Base-by-base conservation (phyloP, 2,797 vertebrate species). In the Phrynocephalus guinanensis region DNA sequence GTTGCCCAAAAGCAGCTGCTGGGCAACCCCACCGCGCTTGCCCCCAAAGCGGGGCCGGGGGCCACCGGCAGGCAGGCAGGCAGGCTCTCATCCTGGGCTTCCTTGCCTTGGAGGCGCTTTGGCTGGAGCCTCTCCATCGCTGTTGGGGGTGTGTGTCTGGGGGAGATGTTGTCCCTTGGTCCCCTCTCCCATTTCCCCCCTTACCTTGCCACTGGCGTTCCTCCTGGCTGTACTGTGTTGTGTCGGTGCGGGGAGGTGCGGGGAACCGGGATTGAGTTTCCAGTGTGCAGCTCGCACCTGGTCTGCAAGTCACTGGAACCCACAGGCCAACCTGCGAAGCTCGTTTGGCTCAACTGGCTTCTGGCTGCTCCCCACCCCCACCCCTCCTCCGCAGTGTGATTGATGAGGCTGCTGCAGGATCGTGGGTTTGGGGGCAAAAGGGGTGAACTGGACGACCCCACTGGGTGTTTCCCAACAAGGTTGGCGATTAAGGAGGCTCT, bases 301-400 rank as follows among this genome's bases (percentile, higher is more conserved):
- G 82, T 11, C 52, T 28, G 67, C 52, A 20, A 75, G 33, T 26
- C 33, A 30, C 24, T 15, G 30, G 16, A 22, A 70, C n/a, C 16
- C 78, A 22, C 24, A 68, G 15, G 28, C 0, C 3, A 0, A 28
- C 3, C 48, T 18, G 48, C 38, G 10, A 79, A 79, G 63, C 16
- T n/a, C 66, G 15, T 71, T 0, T 63, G 85, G 85, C 44, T 0
- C 1, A 3, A 63, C 48, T 6, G 1, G 33, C 1, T 0, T 0
- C 6, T 26, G 0, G 9, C 16, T 84, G 83, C 60, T 63, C 18
- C 5, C 87, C 38, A 44, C 82, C 50, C 5, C 87, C 5, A 86
- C 83, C 50, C 81, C 30, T 28, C 28, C 87, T 80, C 38, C 44
- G 16, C 87, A 20, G 67, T 16, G 13, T 1, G 0, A 78, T 24